phyloP scores from a whole-genome alignment of 37 sponge, comb jelly and placozoan genomes.

The Eunapius fragilis region DNA sequence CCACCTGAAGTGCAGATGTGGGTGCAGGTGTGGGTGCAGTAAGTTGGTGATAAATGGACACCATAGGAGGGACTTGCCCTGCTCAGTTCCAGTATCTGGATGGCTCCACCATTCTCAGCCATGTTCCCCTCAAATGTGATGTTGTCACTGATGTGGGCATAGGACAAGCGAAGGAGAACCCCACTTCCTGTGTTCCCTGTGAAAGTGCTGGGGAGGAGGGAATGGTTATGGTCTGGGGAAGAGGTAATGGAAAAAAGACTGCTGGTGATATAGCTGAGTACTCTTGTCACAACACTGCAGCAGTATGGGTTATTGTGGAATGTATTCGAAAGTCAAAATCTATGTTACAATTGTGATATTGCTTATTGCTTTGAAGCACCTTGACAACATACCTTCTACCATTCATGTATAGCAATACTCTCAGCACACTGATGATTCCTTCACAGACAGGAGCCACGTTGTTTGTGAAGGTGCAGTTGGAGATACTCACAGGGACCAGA shows the following conservation, averaged over 20 bases:
- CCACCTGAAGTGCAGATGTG: constrained; percentile 36
- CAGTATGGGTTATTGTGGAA: too few species aligned
- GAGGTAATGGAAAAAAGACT: background rate
- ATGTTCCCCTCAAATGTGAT: constrained; percentile 40
- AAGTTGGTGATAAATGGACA: background rate
- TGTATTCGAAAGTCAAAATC: too few species aligned
- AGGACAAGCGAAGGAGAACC: constrained; percentile 42
- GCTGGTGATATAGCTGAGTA: too few species aligned
- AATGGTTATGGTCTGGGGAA: background rate
- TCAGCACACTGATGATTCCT: constrained; percentile 54
- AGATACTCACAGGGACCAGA: constrained; percentile 20
- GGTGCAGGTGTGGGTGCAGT: background rate
- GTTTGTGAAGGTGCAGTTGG: constrained; percentile 19
- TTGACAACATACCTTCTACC: constrained; percentile 42
- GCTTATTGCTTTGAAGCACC: too few species aligned
- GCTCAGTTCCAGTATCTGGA: constrained; percentile 45
- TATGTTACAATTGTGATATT: too few species aligned
- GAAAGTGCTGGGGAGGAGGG: constrained; percentile 42
- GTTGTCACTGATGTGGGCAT: constrained; percentile 14
- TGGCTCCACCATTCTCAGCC: constrained; percentile 60
- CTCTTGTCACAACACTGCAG: too few species aligned
- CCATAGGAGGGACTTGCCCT: constrained; percentile 5
- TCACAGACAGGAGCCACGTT: constrained; percentile 19
- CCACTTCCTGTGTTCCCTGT: constrained; percentile 56
- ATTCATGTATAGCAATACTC: constrained; percentile 34